Percentiles rank a stretch among this genome's conserved stretches.
phyloP scores from a whole-genome alignment of 1,140 invertebrate genomes.

The Leptinotarsa lineolata region DNA sequence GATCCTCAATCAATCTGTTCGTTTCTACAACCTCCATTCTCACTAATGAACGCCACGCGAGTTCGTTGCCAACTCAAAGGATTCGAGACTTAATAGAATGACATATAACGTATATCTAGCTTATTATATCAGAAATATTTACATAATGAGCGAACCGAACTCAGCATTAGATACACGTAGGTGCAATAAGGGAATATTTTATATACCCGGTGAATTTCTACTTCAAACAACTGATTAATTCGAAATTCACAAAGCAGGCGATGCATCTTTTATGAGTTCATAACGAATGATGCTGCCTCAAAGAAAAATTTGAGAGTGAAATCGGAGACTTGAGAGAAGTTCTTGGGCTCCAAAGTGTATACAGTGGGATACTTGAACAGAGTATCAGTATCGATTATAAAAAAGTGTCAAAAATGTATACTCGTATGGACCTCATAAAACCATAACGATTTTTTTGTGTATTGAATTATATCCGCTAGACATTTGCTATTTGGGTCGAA shows the following conservation, averaged over 20 bases:
- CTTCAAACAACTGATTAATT: neutral
- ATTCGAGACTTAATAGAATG: neutral
- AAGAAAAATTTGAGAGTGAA: neutral
- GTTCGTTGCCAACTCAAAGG: neutral
- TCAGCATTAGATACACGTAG: neutral
- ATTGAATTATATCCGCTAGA: too few relatives aligned
- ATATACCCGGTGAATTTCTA: neutral
- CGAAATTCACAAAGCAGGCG: neutral
- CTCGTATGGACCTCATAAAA: too few relatives aligned
- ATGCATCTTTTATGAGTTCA: neutral
- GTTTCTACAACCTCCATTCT: too few relatives aligned
- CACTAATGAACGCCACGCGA: neutral
- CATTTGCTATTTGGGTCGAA: too few relatives aligned
- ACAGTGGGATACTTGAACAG: too few relatives aligned
- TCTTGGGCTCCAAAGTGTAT: too few relatives aligned
- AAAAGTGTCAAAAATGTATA: too few relatives aligned
- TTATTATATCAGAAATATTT: conserved; percentile 1
- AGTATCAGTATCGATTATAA: too few relatives aligned
- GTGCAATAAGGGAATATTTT: neutral
- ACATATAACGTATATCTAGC: neutral
- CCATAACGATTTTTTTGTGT: too few relatives aligned
- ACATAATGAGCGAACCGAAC: neutral
- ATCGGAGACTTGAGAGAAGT: neutral
- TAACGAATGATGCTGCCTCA: neutral
- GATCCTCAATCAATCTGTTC: too few relatives aligned